Base-by-base conservation (phyloP, 2,797 vertebrate species). In the Mus caroli region DNA sequence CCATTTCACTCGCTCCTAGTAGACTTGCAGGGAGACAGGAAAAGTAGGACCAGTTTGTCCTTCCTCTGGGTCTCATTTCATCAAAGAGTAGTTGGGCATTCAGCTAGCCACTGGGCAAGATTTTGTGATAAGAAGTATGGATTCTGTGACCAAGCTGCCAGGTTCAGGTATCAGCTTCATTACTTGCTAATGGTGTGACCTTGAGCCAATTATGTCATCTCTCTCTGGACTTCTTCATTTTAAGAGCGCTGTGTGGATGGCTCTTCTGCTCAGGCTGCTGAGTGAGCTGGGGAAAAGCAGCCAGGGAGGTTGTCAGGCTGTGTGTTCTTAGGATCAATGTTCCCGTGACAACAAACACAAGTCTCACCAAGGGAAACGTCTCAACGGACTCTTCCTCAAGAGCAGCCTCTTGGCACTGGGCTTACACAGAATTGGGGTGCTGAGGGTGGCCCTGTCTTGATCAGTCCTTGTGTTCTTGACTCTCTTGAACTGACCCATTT, bases 1-100 rank as follows among this genome's bases (percentile, higher is more conserved):
- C 40, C 28, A 85, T 95, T 94, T 93, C 88, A n/a, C 19, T 58
- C 1, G 31, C 5, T 92, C 67, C 90, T 93, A 93, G 94, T n/a
- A 93, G 64, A 78, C 6, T 77, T 43, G 0, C 20, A 56, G 52
- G 69, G 62, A 96, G 40, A 54, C 28, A 37, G 20, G 56, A 96
- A 12, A 20, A 14, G 13, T 34, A 76, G 46, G 52, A 11, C 2
- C 67, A 85, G 56, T 80, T 1, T 20, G 34, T 24, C 46, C 46
- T 9, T 93, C 94, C 37, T 90, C 40, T 54, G 88, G 69, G 90
- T 97, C 77, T n/a, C 58, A n/a, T 62, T 92, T 50, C 31, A 46
- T 78, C 54, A 77, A 83, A 86, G 54, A 93, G 58, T 94, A 69
- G 0, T 28, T 58, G 69, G 40, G 64, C 20, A 24, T 24, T 96